A percentile compares a stretch with the other conserved stretches of the same genome.
Conservation (phyloP, 2,888 invertebrate species). For the Caenorhabditis sulstoni region DNA sequence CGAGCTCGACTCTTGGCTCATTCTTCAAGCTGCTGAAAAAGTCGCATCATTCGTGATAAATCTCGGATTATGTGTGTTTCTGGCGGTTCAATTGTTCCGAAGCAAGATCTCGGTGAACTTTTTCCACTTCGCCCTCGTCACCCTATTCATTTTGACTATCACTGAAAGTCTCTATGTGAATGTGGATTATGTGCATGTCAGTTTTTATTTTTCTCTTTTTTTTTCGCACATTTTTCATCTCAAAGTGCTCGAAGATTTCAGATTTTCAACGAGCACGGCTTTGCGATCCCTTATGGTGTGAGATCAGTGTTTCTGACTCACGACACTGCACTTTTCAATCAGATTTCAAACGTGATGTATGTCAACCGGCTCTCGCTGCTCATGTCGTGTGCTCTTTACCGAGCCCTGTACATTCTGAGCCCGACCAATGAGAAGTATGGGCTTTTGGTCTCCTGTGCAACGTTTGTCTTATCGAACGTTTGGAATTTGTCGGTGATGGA, state of each 20-base stretch:
- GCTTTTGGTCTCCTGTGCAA: not conserved
- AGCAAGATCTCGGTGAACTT: slow-evolving; percentile 27
- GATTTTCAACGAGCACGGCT: slow-evolving; percentile 38
- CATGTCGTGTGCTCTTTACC: slow-evolving; percentile 13
- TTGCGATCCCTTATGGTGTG: slow-evolving; percentile 29
- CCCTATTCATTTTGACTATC: slow-evolving; percentile 18
- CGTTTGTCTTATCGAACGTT: slow-evolving; percentile 28
- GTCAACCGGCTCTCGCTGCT: slow-evolving; percentile 23
- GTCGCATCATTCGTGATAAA: not conserved
- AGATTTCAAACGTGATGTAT: slow-evolving; percentile 41
- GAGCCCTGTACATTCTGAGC: slow-evolving; percentile 14
- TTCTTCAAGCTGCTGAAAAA: slow-evolving; percentile 31
- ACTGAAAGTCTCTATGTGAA: slow-evolving; percentile 25
- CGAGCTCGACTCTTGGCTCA: not conserved
- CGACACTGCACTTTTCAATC: slow-evolving; percentile 18
- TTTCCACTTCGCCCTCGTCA: slow-evolving; percentile 30
- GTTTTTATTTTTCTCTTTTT: too few species aligned
- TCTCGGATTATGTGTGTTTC: not conserved
- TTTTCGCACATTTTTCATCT: too few species aligned
- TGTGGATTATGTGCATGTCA: slow-evolving; percentile 31
- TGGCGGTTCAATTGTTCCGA: slow-evolving; percentile 14
- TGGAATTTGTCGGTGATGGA: slow-evolving; percentile 25
- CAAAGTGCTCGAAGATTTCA: slow-evolving; percentile 11
- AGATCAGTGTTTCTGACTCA: slow-evolving; percentile 18
- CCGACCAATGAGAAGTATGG: slow-evolving; percentile 18